A percentile compares a stretch with the other conserved stretches of the same genome.
Conservation (phyloP, 2,113 vertebrate species). For the Prunella fulvescens region DNA sequence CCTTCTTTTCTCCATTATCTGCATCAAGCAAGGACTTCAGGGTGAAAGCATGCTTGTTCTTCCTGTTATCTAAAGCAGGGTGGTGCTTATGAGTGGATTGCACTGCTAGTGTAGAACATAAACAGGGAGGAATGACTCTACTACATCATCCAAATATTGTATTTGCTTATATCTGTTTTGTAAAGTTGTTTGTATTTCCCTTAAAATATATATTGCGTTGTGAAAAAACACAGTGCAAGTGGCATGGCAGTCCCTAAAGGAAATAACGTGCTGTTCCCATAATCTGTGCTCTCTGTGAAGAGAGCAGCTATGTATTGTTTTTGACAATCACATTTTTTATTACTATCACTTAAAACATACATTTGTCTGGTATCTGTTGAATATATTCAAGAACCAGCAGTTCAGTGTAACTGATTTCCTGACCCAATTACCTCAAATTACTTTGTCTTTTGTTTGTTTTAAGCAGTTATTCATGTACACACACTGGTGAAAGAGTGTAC, state of each 20-base stretch:
- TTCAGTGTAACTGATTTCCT: neutral
- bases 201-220: neutral
- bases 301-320: neutral
- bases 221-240: neutral
- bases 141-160: neutral
- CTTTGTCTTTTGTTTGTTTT: neutral
- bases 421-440: neutral
- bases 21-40: neutral
- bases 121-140: accelerated
- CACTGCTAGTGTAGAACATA: neutral
- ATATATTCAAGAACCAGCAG: neutral
- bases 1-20: neutral
- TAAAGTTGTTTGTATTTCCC: neutral
- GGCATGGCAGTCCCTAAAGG: neutral
- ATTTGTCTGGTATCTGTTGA: neutral
- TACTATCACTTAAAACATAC: neutral
- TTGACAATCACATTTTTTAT: accelerated
- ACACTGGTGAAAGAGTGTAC: no score
- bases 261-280: neutral
- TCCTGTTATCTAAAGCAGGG: neutral
- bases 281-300: neutral
- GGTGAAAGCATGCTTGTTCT: neutral
- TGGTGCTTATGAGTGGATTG: neutral
- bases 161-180: neutral
- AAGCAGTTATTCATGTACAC: accelerated